These are phyloP conservation scores for Sinodicranocentrus sp. DNA, from an alignment of 2,888 invertebrate genomes.

Conservation along the genomic window DNA sequence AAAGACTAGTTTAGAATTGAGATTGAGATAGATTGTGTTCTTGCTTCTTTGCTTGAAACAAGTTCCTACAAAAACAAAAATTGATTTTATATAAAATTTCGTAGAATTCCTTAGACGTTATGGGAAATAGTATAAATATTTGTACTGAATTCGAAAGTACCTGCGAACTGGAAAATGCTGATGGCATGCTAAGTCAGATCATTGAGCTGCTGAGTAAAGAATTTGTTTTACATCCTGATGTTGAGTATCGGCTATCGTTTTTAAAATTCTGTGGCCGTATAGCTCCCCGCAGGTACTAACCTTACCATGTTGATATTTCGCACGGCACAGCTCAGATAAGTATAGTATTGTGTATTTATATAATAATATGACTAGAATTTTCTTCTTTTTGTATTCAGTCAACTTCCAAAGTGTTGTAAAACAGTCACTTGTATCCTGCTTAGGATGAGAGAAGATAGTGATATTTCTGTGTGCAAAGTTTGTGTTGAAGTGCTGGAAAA, in stretches of 20 bases:
- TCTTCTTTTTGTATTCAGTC: not conserved
- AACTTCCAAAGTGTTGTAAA: slow-evolving; percentile 41
- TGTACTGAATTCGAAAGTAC: slow-evolving; percentile 38
- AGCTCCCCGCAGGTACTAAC: too few relatives aligned
- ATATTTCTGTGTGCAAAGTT: slow-evolving; percentile 17
- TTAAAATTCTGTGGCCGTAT: slow-evolving; percentile 43
- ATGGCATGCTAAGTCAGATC: slow-evolving; percentile 57
- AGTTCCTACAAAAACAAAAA: not conserved
- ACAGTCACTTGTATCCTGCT: slow-evolving; percentile 20
- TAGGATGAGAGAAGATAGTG: slow-evolving; percentile 34
- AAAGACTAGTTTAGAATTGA: not conserved
- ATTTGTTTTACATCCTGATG: slow-evolving; percentile 32
- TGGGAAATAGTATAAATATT: slow-evolving; percentile 45
- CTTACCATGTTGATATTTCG: too few relatives aligned
- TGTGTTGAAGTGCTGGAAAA: slow-evolving; percentile 18
- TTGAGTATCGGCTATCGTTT: slow-evolving; percentile 41
- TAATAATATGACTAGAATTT: slow-evolving; percentile 26
- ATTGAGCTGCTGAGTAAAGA: slow-evolving; percentile 57
- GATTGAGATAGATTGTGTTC: not conserved
- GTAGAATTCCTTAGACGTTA: slow-evolving; percentile 53
- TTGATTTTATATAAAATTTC: not conserved
- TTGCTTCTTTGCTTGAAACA: not conserved
- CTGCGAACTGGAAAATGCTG: slow-evolving; percentile 40
- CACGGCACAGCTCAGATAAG: too few relatives aligned
- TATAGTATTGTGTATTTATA: slow-evolving; percentile 6